Base-by-base conservation (phyloP, 2,797 vertebrate genomes). In the Pterois miles region DNA sequence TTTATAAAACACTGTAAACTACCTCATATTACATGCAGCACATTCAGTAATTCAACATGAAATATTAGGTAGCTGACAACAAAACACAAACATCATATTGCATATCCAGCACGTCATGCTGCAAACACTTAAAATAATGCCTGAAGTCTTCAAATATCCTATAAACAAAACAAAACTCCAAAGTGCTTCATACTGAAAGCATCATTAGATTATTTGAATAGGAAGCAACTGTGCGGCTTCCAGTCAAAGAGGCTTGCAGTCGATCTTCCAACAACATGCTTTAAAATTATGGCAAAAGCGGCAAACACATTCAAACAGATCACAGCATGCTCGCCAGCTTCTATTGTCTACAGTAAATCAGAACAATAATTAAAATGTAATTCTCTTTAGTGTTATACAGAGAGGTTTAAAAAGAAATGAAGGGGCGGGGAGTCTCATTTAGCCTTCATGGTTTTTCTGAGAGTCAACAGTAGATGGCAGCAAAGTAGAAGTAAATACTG, bases 391-490 rank as follows among this genome's bases (percentile, higher is more conserved):
- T 53, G 20, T 43, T 78, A 27, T n/a, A 43, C 23, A 50, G 8
- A 18, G 20, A 23, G 48, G 58, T n/a, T 65, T 1, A 18, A 33
- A 54, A 63, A 48, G n/a, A 23, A 56, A 18, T 20, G 8, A 7
- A 27, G 11, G 54, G 38, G 56, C 2, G 2, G 27, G 14, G 43
- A 10, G 2, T 65, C 27, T 70, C 8, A n/a, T 23, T 64, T 54
- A 58, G 43, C 59, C 43, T 40, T 63, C 50, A 46, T 83, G 48
- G 27, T 68, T 56, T 74, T 71, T 81, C 69, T 72, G 36, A 67
- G 56, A 74, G 36, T 86, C 33, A 81, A 84, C 93, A 93, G 91
- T 86, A 93, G 92, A 88, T 94, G 91, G 89, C 91, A 94, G 89
- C 79, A 89, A 81, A 74, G 82, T 86, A 80, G 31, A 90, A 86